Evolutionary conservation across 2,797 vertebrate species (phyloP).

Genomic region (Potorous gilbertii): DNA sequence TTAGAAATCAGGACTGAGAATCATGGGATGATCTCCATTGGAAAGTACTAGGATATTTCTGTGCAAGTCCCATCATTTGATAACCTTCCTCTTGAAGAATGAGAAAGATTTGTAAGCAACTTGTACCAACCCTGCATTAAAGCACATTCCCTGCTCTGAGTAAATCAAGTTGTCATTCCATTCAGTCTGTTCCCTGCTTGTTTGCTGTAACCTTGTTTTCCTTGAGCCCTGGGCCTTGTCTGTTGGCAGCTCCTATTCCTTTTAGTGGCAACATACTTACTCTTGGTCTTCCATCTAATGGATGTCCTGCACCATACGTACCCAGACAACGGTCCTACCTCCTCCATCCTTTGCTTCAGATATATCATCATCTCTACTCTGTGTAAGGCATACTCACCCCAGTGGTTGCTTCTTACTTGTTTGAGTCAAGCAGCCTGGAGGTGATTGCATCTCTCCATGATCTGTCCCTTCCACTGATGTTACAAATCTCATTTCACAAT

Average conservation of each 20-base stretch:
- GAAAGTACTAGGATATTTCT: neutral
- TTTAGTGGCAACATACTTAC: neutral
- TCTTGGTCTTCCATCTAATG: neutral
- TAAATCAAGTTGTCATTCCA: neutral
- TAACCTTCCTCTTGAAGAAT: neutral
- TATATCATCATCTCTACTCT: neutral
- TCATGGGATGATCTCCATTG: neutral
- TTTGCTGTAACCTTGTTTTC: neutral
- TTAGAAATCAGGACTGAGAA: neutral
- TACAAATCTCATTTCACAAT: conserved; percentile 10
- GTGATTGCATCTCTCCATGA: neutral
- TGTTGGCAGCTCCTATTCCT: neutral
- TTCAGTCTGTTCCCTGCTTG: neutral
- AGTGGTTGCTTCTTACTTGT: neutral
- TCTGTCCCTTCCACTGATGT: neutral
- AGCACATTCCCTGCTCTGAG: neutral
- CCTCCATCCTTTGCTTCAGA: neutral
- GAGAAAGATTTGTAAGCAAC: neutral
- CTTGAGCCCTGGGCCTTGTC: neutral
- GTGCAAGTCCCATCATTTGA: neutral
- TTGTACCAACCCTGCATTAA: neutral
- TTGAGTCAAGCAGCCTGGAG: neutral
- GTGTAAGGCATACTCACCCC: neutral
- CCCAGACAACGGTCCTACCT: neutral
- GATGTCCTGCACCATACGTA: neutral